phyloP scores from a whole-genome alignment of 2,888 invertebrate species.

The Girardia tigrina region DNA sequence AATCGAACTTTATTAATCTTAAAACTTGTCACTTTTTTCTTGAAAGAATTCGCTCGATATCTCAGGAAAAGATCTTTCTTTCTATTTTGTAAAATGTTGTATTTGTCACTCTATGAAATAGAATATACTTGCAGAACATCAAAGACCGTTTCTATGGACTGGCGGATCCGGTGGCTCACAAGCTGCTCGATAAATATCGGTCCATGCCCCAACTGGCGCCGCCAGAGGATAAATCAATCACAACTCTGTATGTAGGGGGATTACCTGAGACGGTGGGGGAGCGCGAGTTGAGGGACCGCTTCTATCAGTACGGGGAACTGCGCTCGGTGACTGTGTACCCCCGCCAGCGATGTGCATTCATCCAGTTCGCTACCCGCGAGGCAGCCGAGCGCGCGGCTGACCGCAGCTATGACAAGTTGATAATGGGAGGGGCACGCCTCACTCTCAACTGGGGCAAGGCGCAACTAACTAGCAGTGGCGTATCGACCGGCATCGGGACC shows the following conservation, averaged over 20 bases:
- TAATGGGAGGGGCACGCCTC: conserved; percentile 62
- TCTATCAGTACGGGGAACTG: conserved; percentile 96
- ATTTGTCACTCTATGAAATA: too few species aligned
- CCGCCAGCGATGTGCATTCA: conserved; percentile 80
- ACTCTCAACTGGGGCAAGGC: conserved; percentile 95
- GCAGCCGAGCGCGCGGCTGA: conserved; percentile 87
- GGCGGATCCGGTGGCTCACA: conserved; percentile 88
- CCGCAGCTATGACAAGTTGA: conserved; percentile 55
- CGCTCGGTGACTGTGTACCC: conserved; percentile 77
- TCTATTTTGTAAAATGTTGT: too few species aligned
- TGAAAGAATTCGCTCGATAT: too few species aligned
- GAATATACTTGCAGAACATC: too few species aligned
- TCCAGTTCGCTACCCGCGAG: conserved; percentile 76
- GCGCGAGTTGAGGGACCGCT: conserved; percentile 77
- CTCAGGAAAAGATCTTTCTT: too few species aligned
- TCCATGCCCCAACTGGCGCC: conserved; percentile 84
- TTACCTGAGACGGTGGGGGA: conserved; percentile 71
- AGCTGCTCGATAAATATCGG: conserved; percentile 71
- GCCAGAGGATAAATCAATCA: conserved; percentile 86
- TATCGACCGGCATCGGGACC: background rate
- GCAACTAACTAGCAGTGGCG: background rate
- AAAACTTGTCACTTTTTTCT: too few species aligned
- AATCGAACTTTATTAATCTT: too few species aligned
- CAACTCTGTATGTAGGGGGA: conserved; percentile 92
- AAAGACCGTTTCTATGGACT: conserved; percentile 70